These are phyloP conservation scores for Muschampia plurimacula DNA, from an alignment of 2,888 invertebrate genomes.

Conservation along the genomic window DNA sequence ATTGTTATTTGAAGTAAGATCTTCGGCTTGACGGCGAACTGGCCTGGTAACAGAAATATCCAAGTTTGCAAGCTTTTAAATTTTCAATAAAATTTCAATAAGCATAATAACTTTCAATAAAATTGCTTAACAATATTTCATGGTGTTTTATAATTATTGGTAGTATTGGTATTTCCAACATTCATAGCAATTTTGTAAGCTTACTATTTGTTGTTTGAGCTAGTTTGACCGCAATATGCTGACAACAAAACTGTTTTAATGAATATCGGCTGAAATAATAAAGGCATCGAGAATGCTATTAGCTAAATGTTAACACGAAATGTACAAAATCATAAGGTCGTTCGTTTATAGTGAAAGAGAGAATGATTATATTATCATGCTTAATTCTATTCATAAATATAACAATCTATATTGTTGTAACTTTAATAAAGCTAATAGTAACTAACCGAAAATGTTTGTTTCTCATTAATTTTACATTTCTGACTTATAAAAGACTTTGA, in stretches of 20 bases:
- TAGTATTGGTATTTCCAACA: background rate
- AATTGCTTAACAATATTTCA: too few relatives aligned
- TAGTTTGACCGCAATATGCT: background rate
- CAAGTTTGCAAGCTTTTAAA: too few relatives aligned
- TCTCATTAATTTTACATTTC: slow-evolving; percentile 25
- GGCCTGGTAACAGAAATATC: too few relatives aligned
- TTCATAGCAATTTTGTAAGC: background rate
- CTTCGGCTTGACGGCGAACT: too few relatives aligned
- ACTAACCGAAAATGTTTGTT: slow-evolving; percentile 49
- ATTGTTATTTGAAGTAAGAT: too few relatives aligned
- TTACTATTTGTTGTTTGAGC: background rate
- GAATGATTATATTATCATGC: slow-evolving; percentile 49
- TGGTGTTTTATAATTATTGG: too few relatives aligned
- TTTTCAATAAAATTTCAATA: too few relatives aligned
- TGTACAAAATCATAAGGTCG: slow-evolving; percentile 64
- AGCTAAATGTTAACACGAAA: slow-evolving; percentile 51
- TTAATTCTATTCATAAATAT: slow-evolving; percentile 64
- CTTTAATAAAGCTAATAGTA: slow-evolving; percentile 57
- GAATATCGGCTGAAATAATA: slow-evolving; percentile 46
- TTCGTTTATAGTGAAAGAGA: slow-evolving; percentile 49
- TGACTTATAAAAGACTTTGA: slow-evolving; percentile 32
- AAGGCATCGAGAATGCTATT: slow-evolving; percentile 49
- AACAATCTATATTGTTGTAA: slow-evolving; percentile 66
- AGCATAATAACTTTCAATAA: too few relatives aligned
- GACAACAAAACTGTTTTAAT: slow-evolving; percentile 11